Base-by-base conservation (phyloP, 2,797 vertebrate genomes). In the Pantherophis alleghaniensis region DNA sequence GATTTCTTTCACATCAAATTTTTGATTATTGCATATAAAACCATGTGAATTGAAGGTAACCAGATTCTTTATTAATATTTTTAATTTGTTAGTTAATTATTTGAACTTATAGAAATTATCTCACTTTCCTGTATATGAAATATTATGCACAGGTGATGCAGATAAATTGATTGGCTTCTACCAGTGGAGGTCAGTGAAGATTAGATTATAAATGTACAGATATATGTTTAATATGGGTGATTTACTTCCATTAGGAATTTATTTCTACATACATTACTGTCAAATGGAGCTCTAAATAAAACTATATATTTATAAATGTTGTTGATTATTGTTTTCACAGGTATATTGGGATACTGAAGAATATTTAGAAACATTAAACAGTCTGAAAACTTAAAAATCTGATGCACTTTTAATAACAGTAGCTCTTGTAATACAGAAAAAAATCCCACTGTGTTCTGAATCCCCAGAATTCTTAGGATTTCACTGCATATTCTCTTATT, bases 311-410 rank as follows among this genome's bases (percentile, higher is more conserved):
- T 5, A 2, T 4, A 7, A 9, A 55, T 89, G 2, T 10, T 37
- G 0, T 1, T 90, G 0, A 93, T 92, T 66, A 66, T 92, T 79
- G 90, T 55, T 22, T 26, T 89, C 11, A 20, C 87, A 16, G 28
- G 0, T 90, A 91, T 55, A 51, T 20, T 14, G 93, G 28, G 37
- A 0, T 51, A 66, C 89, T 47, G 24, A 90, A 63, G 24, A 26
- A 90, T 66, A 66, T 56, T 90, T 87, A 37, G 88, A 92, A 92
- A 69, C 53, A 24, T 92, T 47, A 92, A 92, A 83, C 1, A 83
- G 32, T 57, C n/a, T 57, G 6, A 92, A 69, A 20, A 69, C 69
- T 14, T 20, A 66, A 22, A 69, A 12, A 92, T 57, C 6, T 22
- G 60, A 20, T 28, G 24, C 66, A 92, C 28, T 88, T 69, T 56